These are phyloP conservation scores for Psilanteris sp. DNA, from an alignment of 1,140 invertebrate species.

Conservation along the genomic window DNA sequence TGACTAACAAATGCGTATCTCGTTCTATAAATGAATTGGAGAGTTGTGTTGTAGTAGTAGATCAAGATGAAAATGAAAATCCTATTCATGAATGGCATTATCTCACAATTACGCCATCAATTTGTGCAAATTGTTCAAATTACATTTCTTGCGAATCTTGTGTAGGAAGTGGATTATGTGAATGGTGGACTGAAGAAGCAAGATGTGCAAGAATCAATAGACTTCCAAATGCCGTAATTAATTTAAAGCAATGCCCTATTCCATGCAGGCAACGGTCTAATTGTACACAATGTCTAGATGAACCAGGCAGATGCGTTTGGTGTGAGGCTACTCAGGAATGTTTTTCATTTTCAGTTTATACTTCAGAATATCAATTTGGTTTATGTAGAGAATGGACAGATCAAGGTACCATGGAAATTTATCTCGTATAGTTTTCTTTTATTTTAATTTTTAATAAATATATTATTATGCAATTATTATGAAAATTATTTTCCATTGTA, in stretches of 20 bases:
- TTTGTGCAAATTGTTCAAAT: conserved; percentile 93
- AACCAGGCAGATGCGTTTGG: conserved; percentile 95
- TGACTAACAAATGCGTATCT: conserved; percentile 81
- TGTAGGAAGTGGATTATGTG: conserved; percentile 86
- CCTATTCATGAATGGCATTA: conserved; percentile 85
- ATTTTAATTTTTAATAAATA: no score
- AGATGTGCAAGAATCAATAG: conserved; percentile 89
- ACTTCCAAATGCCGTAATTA: conserved; percentile 83
- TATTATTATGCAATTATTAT: no score
- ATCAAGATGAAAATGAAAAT: conserved; percentile 68
- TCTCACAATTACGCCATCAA: conserved; percentile 87
- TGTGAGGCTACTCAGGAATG: conserved; percentile 94
- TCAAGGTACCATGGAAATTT: conserved; percentile 79
- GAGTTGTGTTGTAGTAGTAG: conserved; percentile 79
- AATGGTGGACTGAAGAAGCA: conserved; percentile 92
- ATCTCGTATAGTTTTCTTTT: no score
- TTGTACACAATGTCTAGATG: conserved; percentile 91
- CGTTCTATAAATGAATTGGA: conserved; percentile 83
- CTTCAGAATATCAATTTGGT: conserved; percentile 95
- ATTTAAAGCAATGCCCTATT: conserved; percentile 84
- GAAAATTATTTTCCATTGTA: no score
- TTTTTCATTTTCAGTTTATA: conserved; percentile 96
- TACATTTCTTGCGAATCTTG: conserved; percentile 92
- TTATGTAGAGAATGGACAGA: conserved; percentile 96
- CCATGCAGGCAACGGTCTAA: conserved; percentile 87